Conservation (phyloP, 2,797 vertebrate genomes). For the Hypotaenidia philippensis region DNA sequence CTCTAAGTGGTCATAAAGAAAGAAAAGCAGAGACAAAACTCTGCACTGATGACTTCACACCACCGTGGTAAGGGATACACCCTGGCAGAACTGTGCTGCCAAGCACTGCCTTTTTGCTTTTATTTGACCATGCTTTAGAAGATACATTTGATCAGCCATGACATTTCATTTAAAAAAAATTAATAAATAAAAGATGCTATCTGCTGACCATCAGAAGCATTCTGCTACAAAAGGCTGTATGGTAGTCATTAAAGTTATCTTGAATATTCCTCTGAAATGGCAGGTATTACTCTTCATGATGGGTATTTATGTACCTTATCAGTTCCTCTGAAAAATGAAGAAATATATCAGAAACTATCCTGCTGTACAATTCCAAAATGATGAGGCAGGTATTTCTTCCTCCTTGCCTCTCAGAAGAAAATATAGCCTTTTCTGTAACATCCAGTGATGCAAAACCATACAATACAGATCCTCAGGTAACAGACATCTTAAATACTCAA, state of each 20-base stretch:
- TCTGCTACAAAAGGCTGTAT: background rate
- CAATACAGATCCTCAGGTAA: background rate
- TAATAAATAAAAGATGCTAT: background rate
- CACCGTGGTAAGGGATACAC: background rate
- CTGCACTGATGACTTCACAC: background rate
- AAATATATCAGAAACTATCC: background rate
- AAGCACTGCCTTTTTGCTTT: background rate
- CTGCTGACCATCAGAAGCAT: background rate
- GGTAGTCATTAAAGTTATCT: background rate
- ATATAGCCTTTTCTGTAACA: background rate
- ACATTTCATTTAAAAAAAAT: background rate
- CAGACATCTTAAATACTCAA: background rate
- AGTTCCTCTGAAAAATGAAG: background rate
- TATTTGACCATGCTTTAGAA: background rate
- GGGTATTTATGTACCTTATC: constrained; percentile 1
- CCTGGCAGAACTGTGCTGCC: background rate
- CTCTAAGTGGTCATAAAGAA: background rate
- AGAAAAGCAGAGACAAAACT: background rate
- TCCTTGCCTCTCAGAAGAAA: background rate
- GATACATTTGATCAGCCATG: background rate
- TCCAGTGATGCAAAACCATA: background rate
- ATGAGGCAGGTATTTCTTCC: background rate
- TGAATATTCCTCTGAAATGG: background rate
- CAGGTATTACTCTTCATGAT: background rate
- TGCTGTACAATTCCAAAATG: background rate